phyloP scores from a whole-genome alignment of 1,140 invertebrate species.

The Babylonia areolata region DNA sequence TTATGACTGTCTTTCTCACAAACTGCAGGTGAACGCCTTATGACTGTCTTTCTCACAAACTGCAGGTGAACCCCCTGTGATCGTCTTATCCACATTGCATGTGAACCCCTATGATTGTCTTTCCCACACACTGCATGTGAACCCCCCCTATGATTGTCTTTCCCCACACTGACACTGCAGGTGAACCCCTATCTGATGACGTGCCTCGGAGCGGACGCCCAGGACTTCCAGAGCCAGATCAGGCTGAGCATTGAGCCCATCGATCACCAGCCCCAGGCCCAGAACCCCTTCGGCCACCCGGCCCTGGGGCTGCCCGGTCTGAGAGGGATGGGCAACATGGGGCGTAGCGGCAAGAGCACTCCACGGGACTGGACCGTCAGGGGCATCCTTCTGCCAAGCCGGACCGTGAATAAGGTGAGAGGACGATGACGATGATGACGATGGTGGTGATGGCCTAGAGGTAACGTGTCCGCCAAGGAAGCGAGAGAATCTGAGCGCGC shows the following conservation, averaged over 20 bases:
- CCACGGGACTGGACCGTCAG: not conserved
- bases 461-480: no score
- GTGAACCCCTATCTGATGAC: not conserved
- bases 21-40: no score
- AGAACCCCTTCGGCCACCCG: no score
- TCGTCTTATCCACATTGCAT: no score
- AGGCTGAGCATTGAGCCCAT: not conserved
- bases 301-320: not conserved
- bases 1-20: no score
- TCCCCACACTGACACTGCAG: conserved; percentile 16
- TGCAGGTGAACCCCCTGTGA: no score
- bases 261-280: not conserved
- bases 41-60: no score
- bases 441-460: no score
- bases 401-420: not conserved
- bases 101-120: not conserved
- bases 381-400: conserved; percentile 5
- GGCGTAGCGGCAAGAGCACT: not conserved
- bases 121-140: not conserved
- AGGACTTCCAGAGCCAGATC: not conserved
- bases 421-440: not conserved
- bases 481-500: no score
- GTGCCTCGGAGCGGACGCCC: not conserved
- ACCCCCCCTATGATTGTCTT: conserved; percentile 31
- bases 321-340: not conserved